Percentiles rank a stretch among this genome's conserved stretches.
phyloP scores from a whole-genome alignment of 2,888 invertebrate genomes.

The Chymomyza caudatula region DNA sequence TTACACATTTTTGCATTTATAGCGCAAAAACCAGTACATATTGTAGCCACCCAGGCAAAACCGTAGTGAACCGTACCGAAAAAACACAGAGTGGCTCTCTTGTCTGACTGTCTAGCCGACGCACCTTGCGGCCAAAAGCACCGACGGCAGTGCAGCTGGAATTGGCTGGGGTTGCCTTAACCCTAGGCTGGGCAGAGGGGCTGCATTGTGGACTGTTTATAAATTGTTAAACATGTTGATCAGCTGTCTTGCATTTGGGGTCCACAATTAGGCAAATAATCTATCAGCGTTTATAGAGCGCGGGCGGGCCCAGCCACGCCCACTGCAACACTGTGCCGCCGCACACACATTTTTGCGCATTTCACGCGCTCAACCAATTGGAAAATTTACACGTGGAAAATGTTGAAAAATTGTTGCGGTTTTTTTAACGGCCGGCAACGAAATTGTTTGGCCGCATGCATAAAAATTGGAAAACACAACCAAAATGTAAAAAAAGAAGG shows the following conservation, averaged over 20 bases:
- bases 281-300: conserved; percentile 49
- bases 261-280: conserved; percentile 51
- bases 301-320: conserved; percentile 28
- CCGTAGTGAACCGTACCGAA: no score
- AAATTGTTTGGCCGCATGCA: conserved; percentile 56
- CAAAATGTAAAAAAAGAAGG: conserved; percentile 15
- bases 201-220: neutral
- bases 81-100: no score
- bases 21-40: neutral
- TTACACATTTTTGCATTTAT: conserved; percentile 35
- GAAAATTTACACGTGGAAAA: conserved; percentile 76
- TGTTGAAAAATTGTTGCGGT: conserved; percentile 76
- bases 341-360: conserved; percentile 26
- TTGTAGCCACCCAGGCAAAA: neutral
- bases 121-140: conserved; percentile 12
- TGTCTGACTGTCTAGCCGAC: conserved; percentile 9
- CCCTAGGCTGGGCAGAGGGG: neutral
- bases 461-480: conserved; percentile 53
- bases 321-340: neutral
- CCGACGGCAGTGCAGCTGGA: conserved; percentile 33
- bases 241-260: conserved; percentile 16
- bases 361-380: conserved; percentile 71
- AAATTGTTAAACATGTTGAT: neutral
- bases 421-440: conserved; percentile 36
- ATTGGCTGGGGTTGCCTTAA: neutral